phyloP scores from a whole-genome alignment of 2,113 vertebrate genomes.

The Mormyrus iriodes region DNA sequence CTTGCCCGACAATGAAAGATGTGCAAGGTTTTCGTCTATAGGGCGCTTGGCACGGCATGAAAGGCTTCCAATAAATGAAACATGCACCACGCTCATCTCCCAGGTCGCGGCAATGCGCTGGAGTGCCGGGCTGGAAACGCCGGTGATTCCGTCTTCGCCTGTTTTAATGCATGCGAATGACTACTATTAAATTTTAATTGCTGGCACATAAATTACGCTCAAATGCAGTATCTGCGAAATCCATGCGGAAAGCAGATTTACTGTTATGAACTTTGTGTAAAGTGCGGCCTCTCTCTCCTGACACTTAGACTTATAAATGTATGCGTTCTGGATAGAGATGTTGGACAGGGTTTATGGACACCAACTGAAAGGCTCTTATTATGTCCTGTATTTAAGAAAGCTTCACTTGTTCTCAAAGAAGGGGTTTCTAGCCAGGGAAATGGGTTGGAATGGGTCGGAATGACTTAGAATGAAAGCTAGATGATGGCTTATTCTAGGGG shows the following conservation, averaged over 20 bases:
- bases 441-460: not conserved
- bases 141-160: conserved; percentile 25
- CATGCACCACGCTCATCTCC: conserved; percentile 32
- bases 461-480: not conserved
- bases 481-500: not conserved
- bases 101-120: conserved; percentile 23
- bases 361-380: conserved; percentile 26
- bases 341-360: conserved; percentile 34
- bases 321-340: conserved; percentile 16
- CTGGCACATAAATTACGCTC: conserved; percentile 32
- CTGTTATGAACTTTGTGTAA: conserved; percentile 27
- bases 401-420: not conserved
- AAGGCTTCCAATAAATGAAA: conserved; percentile 35
- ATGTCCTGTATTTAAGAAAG: not conserved
- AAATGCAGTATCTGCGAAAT: conserved; percentile 27
- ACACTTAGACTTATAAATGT: not conserved
- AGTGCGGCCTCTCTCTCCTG: conserved; percentile 8
- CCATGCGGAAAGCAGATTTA: conserved; percentile 5
- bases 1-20: conserved; percentile 26
- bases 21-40: conserved; percentile 38
- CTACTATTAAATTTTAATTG: conserved; percentile 41
- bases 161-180: conserved; percentile 30
- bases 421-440: not conserved
- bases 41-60: conserved; percentile 36
- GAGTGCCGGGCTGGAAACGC: not conserved